Evolutionary conservation across 2,888 invertebrate species (phyloP), one percentile per base, ranked within the genome.

Genomic region (Lacanobia oleracea): DNA sequence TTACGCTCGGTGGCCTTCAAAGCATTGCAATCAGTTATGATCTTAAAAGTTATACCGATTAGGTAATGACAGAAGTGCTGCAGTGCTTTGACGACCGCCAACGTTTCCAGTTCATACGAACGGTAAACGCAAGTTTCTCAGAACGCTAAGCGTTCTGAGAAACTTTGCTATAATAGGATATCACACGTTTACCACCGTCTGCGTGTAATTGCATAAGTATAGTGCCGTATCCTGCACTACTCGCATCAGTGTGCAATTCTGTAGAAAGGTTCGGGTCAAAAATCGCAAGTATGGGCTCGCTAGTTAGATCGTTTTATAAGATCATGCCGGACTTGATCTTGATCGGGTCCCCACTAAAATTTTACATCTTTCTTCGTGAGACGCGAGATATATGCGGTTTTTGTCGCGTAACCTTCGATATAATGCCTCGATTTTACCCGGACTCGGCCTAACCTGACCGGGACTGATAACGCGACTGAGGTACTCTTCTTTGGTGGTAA

Each of bases 401-500:
- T 76, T 0, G 48, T n/a, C 0, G 84, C 63, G 10, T 77, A 82
- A 0, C 50, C 53, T 2, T 70, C 1, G 0, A 88, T 83, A 12
- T 69, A 73, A 43, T 0, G 72, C 72, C 21, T 56, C 48, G 0
- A 72, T 27, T 8, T 72, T 72, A 0, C 10, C n/a, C 1, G 67
- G 33, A 40, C 45, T 72, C 67, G 67, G 72, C 56, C 77, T 59
- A 8, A 86, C 84, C 77, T 86, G 83, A 80, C 84, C 85, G 2
- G 79, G 62, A 45, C 74, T 61, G 4, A 86, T 81, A 0, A 71
- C 40, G 1, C 77, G 72, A 9, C 87, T 86, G 1, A 87, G 54
- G 59, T 87, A 88, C 45, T 87, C 86, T 0, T 87, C 64, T n/a
- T 83, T 67, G 0, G 80, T 83, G 0, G 60, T 43, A 3, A 83